Conservation (phyloP, 2,797 vertebrate genomes). For the Xenentodon cancila region DNA sequence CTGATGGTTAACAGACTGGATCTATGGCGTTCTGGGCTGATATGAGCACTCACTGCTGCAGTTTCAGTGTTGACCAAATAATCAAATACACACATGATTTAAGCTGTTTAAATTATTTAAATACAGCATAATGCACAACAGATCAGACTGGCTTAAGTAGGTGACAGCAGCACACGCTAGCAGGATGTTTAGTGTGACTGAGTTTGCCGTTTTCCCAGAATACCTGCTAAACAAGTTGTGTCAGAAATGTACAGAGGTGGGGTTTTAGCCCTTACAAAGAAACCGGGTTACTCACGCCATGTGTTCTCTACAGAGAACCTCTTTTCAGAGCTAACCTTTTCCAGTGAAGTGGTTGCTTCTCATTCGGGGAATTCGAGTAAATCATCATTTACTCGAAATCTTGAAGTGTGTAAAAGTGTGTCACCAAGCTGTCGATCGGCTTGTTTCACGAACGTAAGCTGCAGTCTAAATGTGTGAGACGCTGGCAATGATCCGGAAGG, state of each 20-base stretch:
- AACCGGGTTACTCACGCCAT: conserved; percentile 27
- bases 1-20: conserved; percentile 4
- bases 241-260: conserved; percentile 37
- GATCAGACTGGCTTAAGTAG: conserved; percentile 1
- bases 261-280: conserved; percentile 31
- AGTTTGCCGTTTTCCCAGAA: conserved; percentile 32
- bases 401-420: conserved; percentile 4
- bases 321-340: neutral
- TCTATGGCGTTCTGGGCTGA: neutral
- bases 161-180: neutral
- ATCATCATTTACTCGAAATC: conserved; percentile 1
- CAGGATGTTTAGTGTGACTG: conserved; percentile 4
- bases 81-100: neutral
- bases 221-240: conserved; percentile 62
- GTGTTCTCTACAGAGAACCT: neutral
- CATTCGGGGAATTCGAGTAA: conserved; percentile 9
- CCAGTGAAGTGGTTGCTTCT: neutral
- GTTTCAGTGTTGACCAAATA: conserved; percentile 1
- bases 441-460: neutral
- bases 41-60: neutral
- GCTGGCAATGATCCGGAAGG: neutral
- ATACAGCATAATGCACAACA: neutral
- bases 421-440: neutral
- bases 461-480: neutral
- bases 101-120: neutral